Evolutionary conservation across 2,888 invertebrate species (phyloP).

Genomic region (Tachina fera): DNA sequence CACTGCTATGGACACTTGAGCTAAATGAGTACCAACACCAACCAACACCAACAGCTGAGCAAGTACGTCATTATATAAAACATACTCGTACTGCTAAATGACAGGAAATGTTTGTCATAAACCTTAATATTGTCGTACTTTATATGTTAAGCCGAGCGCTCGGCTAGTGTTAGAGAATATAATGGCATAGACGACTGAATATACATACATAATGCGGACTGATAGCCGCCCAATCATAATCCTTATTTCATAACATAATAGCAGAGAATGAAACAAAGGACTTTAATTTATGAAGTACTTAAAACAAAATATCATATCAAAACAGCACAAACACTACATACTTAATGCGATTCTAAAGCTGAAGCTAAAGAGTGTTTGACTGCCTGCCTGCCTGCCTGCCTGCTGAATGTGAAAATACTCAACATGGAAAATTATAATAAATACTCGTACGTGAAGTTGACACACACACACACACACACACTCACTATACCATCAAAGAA

Average conservation of each 20-base stretch:
- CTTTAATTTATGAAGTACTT: conserved; percentile 67
- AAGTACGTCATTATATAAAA: conserved; percentile 31
- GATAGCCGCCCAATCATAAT: conserved; percentile 41
- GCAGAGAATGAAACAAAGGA: conserved; percentile 12
- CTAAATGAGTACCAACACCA: conserved; percentile 2
- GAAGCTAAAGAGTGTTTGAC: neutral
- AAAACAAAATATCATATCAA: conserved; percentile 63
- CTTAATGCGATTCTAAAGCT: neutral
- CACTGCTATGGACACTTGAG: conserved; percentile 60
- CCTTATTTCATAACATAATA: conserved; percentile 66
- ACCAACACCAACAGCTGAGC: neutral
- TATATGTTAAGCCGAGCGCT: neutral
- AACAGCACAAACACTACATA: conserved; percentile 2
- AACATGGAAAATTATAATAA: conserved; percentile 33
- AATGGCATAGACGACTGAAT: conserved; percentile 9
- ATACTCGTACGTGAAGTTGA: conserved; percentile 20
- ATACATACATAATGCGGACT: conserved; percentile 14
- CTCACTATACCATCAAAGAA: neutral
- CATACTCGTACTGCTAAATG: conserved; percentile 49
- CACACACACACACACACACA: neutral
- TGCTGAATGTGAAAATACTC: conserved; percentile 13
- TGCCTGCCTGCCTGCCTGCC: conserved; percentile 6
- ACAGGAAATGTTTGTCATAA: conserved; percentile 65
- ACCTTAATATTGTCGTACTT: conserved; percentile 50
- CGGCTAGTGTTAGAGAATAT: conserved; percentile 15